Percentiles rank a stretch among this genome's conserved stretches.
These are phyloP conservation scores for Falco cherrug DNA, from an alignment of 2,797 vertebrate genomes.

Conservation along the genomic window DNA sequence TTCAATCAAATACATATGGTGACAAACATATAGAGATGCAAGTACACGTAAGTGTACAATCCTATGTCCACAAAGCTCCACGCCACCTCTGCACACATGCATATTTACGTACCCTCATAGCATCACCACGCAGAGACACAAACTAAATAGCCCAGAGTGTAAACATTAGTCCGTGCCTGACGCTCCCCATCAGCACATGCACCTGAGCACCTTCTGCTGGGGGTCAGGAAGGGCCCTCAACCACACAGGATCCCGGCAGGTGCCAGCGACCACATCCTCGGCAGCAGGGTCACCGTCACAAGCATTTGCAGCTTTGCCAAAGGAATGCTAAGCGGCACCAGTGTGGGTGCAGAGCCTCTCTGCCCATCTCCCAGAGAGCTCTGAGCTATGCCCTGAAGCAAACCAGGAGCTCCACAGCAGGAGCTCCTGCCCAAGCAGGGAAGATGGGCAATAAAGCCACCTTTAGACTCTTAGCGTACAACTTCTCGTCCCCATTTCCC, in stretches of 20 bases:
- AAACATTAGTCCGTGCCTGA: background rate
- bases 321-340: accelerated
- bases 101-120: accelerated
- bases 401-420: background rate
- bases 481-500: accelerated
- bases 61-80: background rate
- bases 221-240: no score
- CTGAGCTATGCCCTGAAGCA: background rate
- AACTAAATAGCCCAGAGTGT: background rate
- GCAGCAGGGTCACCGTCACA: background rate
- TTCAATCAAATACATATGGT: background rate
- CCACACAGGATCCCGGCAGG: accelerated
- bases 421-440: background rate
- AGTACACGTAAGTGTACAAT: accelerated
- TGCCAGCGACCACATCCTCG: accelerated
- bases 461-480: background rate
- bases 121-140: accelerated
- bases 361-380: background rate
- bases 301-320: accelerated
- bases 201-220: accelerated
- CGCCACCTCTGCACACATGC: accelerated
- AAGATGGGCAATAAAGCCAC: accelerated
- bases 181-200: accelerated
- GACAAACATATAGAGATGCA: background rate
- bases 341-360: background rate